Evolutionary conservation across 2,888 invertebrate species (phyloP), one percentile per base, ranked within the genome.

Genomic region (Drosophila kuntzei): DNA sequence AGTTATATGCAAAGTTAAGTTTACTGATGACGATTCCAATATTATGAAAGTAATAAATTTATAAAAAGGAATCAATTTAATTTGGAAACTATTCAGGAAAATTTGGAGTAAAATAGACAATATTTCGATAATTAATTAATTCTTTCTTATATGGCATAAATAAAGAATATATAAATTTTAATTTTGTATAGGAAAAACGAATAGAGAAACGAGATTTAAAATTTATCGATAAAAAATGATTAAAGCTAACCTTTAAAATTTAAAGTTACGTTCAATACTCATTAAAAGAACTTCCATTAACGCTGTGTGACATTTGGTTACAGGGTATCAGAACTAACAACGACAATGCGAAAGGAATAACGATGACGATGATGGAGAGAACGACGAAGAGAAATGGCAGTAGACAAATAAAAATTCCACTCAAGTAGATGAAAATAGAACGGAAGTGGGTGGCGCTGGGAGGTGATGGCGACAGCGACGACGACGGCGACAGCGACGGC

Each of bases 391-490:
- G 64, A 67, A 72, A 70, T 64, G 65, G 50, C 65, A 60, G 55
- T 72, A 79, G 77, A 79, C 77, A 87, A 85, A 86, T 85, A 87
- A 82, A 89, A 88, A 86, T 81, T 85, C 89, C 81, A 82, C 85
- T 75, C 85, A 70, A 87, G 84, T 65, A 81, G 89, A 76, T 85
- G 88, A 78, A 82, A 78, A 78, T 88, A 71, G 88, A 82, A 71
- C 75, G 88, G 80, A 88, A 78, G 71, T 82, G 86, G 83, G 76
- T 70, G 79, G 76, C 39, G 55, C 37, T 61, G 51, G 46, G 65
- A 29, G 61, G 50, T 14, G 43, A 27, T 12, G 14, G 20, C 12
- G 18, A 7, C 39, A 16, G 18, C 29, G 11, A 16, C 18, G 37
- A 32, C 37, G 20, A 36, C 36, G 22, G 25, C 11, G 18, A 14